These are phyloP conservation scores for Mactra quadrangularis DNA, from an alignment of 1,140 invertebrate species.

Conservation along the genomic window DNA sequence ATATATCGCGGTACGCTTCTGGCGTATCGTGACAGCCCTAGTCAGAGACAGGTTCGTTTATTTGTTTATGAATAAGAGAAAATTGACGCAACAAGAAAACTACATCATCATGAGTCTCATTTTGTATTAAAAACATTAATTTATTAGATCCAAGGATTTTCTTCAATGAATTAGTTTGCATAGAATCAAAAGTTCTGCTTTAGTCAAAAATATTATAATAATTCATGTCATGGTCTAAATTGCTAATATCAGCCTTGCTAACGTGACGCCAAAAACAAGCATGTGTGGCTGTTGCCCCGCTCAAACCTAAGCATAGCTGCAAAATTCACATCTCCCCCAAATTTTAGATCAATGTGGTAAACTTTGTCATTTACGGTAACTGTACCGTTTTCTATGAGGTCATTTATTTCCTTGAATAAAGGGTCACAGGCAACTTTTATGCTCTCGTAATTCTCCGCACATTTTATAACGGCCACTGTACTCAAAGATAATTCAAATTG, in stretches of 20 bases:
- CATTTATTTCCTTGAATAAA: conserved; percentile 8
- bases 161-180: background rate
- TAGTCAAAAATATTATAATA: conserved; percentile 6
- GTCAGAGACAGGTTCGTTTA: too few relatives aligned
- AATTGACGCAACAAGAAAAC: background rate
- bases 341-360: background rate
- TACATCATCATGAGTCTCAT: background rate
- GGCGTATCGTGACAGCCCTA: too few relatives aligned
- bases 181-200: background rate
- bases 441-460: conserved; percentile 12
- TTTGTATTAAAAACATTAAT: too few relatives aligned
- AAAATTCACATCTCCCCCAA: background rate
- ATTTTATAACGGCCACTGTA: conserved; percentile 24
- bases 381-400: background rate
- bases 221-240: background rate
- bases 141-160: background rate
- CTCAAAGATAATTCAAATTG: background rate
- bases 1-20: too few relatives aligned
- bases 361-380: conserved; percentile 1
- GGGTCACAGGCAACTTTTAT: conserved; percentile 9
- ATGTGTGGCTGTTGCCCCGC: conserved; percentile 2
- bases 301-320: conserved; percentile 17
- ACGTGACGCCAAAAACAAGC: conserved; percentile 35
- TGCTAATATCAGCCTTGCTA: background rate
- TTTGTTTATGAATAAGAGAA: background rate